A percentile compares a stretch with the other conserved stretches of the same genome.
phyloP scores from a whole-genome alignment of 30 jellyfish, hydroid and myxozoan genomes.

The Cassiopea andromeda region DNA sequence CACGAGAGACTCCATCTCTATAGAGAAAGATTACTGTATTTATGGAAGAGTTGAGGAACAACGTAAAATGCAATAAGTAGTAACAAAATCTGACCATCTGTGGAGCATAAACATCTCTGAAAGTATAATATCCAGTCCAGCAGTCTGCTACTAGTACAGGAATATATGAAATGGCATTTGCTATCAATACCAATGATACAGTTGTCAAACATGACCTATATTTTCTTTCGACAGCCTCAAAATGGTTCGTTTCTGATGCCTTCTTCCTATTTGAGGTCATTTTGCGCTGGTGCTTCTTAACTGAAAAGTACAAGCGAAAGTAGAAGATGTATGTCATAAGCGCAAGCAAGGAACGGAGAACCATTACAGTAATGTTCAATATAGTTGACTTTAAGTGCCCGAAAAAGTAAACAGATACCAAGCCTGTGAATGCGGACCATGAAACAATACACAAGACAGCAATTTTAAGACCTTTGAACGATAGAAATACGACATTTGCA shows the following conservation, averaged over 20 bases:
- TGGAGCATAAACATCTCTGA: constrained; percentile 26
- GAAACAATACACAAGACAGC: background rate
- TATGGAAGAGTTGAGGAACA: constrained; percentile 24
- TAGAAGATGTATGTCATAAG: constrained; percentile 11
- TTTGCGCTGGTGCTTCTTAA: constrained; percentile 16
- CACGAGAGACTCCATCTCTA: constrained; percentile 4
- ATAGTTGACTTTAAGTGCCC: constrained; percentile 33
- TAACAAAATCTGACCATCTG: constrained; percentile 5
- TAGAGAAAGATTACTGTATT: constrained; percentile 17
- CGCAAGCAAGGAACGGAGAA: constrained; percentile 12
- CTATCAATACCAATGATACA: constrained; percentile 17
- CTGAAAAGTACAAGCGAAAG: constrained; percentile 39
- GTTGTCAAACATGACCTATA: constrained; percentile 20
- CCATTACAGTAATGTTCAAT: constrained; percentile 21
- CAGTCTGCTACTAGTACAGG: constrained; percentile 22
- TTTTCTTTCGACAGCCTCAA: background rate
- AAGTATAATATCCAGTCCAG: constrained; percentile 46
- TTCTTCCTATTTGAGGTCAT: background rate
- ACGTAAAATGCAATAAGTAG: constrained; percentile 1
- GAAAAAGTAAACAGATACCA: constrained; percentile 49
- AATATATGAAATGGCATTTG: background rate
- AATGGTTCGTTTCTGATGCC: background rate
- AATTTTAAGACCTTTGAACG: constrained; percentile 10
- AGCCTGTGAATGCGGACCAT: constrained; percentile 41
- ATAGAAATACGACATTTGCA: background rate